Base-by-base conservation (phyloP, 2,113 vertebrate species). In the Clarias magur region DNA sequence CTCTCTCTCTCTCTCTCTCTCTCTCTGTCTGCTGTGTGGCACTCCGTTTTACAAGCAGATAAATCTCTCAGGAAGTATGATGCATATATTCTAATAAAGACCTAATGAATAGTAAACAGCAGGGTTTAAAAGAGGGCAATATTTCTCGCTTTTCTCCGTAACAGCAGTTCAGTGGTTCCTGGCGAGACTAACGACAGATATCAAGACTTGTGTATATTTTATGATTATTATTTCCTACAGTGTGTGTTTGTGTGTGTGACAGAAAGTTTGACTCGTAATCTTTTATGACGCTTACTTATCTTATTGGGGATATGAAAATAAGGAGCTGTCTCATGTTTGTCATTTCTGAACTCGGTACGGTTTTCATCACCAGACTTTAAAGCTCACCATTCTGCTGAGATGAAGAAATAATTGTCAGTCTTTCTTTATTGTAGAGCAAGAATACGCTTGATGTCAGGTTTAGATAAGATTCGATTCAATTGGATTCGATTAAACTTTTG, bases 21-120 rank as follows among this genome's bases (percentile, higher is more conserved):
- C 89, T 91, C 91, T 92, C 92, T 90, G 91, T 86, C 90, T 84
- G 92, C 94, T 91, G 86, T 87, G 91, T 95, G 94, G 93, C 94
- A 93, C 92, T 90, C 93, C 91, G 93, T 95, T 96, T 96, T 95
- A 91, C 93, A 90, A 91, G 92, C 91, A 93, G 92, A 96, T 96
- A 95, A 95, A 96, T 96, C 95, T 95, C 92, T 90, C 90, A 85
- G 92, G 89, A 85, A 86, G 93, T 84, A 93, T 93, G 90, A 95
- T 92, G 95, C 93, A 93, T 95, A 94, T 94, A 95, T 94, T 95
- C 94, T 93, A 95, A 95, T 94, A 92, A 93, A 92, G 92, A 93
- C 92, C 94, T 94, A 94, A 95, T 95, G 94, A 95, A 95, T 95
- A 95, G 95, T 94, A 94, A 95, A 95, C 92, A 89, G 92, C 90